Base-by-base conservation (phyloP, 2,113 vertebrate genomes). In the Atherinomorus stipes region DNA sequence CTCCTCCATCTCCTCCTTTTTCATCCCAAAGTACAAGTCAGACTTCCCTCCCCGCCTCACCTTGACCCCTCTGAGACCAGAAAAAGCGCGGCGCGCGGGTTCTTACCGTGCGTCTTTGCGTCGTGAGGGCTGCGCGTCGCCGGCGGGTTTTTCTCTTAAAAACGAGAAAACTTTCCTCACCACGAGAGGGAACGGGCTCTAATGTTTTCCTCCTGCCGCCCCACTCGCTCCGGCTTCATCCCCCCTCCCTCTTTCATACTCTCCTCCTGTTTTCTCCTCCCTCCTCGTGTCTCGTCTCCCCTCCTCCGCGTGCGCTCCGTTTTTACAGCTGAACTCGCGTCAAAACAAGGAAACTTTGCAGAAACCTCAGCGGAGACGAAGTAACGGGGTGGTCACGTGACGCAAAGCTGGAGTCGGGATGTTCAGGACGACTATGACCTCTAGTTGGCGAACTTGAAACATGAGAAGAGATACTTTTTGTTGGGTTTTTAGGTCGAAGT, bases 41-140 rank as follows among this genome's bases (percentile, higher is more conserved):
- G 9, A 21, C 45, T n/a, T 15, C 54, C 1, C 1, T 25, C 37
- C 23, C 28, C 7, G 11, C 57, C 21, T 53, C 77, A 68, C 56
- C 76, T 49, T n/a, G 11, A 26, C n/a, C 18, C 34, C 19, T 11
- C n/a, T 25, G n/a, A 8, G n/a, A 40, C 60, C 54, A 25, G 16
- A 12, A 18, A 11, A 45, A 21, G 5, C 6, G 28, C 6, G 31
- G 4, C 5, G 31, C 5, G 47, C 25, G n/a, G 51, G 52, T 53
- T 51, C 81, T 81, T 81, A 84, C 84, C 86, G 69, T 83, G 71
- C 49, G 85, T 64, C 71, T 59, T 37, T 19, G 57, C 15, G 42
- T 34, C 49, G 51, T 13, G 60, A 11, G 23, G 26, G 71, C 52
- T 19, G 49, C 2, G 67, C 21, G 59, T 58, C 37, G 13, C 26